Evolutionary conservation across 2,113 vertebrate species (phyloP).

Genomic region (Catharus minimus): DNA sequence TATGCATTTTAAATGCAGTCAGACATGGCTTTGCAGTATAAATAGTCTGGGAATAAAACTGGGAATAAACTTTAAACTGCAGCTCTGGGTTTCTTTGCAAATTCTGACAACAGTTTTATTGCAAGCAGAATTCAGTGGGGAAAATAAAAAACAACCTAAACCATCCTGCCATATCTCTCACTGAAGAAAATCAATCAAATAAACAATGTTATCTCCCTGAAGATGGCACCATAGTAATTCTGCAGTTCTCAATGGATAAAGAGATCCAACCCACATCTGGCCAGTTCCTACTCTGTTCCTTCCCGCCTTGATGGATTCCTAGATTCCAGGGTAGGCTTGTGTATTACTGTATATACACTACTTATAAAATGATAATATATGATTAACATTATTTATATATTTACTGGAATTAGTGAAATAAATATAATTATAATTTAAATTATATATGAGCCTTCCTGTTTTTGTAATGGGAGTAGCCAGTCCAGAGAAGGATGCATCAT

Average conservation of each 20-base stretch:
- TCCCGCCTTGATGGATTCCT: not conserved
- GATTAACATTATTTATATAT: not conserved
- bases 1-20: not conserved
- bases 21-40: not conserved
- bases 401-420: not conserved
- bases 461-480: not conserved
- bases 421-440: not conserved
- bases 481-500: not conserved
- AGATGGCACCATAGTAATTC: not conserved
- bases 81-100: constrained; percentile 39
- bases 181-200: not conserved
- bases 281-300: not conserved
- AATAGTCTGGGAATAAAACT: not conserved
- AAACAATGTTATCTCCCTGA: not conserved
- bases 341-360: not conserved
- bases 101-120: constrained; percentile 50
- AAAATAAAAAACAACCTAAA: not conserved
- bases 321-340: not conserved
- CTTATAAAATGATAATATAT: not conserved
- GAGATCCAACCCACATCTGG: not conserved
- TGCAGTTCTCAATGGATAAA: not conserved
- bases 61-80: not conserved
- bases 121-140: not conserved
- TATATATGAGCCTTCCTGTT: fast-evolving
- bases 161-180: not conserved